A percentile compares a stretch with the other conserved stretches of the same genome.
Conservation (phyloP, 2,113 vertebrate genomes). For the Entelurus aequoreus region DNA sequence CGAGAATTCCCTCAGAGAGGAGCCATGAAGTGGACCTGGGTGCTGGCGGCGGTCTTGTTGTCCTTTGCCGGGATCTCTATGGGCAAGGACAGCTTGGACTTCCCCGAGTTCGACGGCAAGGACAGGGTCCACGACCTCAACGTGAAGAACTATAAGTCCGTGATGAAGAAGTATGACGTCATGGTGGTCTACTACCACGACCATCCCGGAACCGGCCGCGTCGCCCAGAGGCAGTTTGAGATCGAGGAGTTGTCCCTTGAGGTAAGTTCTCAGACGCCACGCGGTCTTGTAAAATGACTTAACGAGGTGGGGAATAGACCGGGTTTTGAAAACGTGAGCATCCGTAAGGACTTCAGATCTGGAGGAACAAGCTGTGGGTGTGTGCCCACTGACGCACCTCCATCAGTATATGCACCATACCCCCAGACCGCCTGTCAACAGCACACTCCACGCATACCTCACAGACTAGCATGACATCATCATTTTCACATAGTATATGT, state of each 20-base stretch:
- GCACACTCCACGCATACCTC: conserved; percentile 33
- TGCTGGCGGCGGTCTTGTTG: conserved; percentile 70
- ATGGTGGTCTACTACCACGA: conserved; percentile 87
- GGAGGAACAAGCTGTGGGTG: not conserved
- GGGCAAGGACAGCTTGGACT: conserved; percentile 77
- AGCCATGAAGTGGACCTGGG: conserved; percentile 75
- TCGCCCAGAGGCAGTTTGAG: conserved; percentile 82
- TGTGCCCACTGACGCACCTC: not conserved
- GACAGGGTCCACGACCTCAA: conserved; percentile 83
- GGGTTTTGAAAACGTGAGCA: conserved; percentile 14
- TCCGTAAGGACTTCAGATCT: conserved; percentile 22
- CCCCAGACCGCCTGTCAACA: conserved; percentile 9
- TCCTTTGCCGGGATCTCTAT: conserved; percentile 54
- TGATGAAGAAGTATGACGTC: conserved; percentile 86
- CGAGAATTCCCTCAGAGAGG: conserved; percentile 23
- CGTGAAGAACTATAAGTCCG: conserved; percentile 81
- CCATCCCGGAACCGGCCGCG: conserved; percentile 77
- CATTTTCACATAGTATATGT: conserved; percentile 3
- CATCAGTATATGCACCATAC: conserved; percentile 8
- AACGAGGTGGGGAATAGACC: conserved; percentile 29
- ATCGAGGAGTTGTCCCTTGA: conserved; percentile 85
- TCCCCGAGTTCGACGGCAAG: conserved; percentile 83
- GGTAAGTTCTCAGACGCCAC: conserved; percentile 63
- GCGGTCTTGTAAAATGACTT: conserved; percentile 7
- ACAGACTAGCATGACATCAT: conserved; percentile 39